Percentiles rank a stretch among this genome's conserved stretches.
phyloP scores from a whole-genome alignment of 2,888 invertebrate species.

The Idaea aversata region DNA sequence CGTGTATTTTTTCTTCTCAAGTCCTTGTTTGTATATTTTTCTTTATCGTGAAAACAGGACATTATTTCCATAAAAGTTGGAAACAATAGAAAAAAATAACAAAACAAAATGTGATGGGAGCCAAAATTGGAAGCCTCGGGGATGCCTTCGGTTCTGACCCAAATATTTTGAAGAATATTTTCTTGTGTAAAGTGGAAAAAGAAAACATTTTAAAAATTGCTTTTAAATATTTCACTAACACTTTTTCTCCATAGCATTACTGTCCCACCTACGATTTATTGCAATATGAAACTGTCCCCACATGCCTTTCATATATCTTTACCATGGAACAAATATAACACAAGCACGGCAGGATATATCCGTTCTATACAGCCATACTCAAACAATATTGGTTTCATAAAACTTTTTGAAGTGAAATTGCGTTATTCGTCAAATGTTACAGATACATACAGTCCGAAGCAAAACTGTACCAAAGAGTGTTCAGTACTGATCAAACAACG shows the following conservation, averaged over 20 bases:
- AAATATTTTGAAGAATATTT: neutral
- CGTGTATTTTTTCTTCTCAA: too few relatives aligned
- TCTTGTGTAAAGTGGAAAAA: slow-evolving; percentile 10
- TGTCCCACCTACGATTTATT: slow-evolving; percentile 72
- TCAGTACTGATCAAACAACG: slow-evolving; percentile 5
- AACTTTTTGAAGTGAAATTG: slow-evolving; percentile 1
- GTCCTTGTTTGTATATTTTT: too few relatives aligned
- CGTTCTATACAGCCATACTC: slow-evolving; percentile 48
- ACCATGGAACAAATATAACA: slow-evolving; percentile 42
- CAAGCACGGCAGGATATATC: slow-evolving; percentile 61
- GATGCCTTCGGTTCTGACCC: too few relatives aligned
- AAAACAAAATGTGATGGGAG: too few relatives aligned
- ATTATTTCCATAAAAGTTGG: too few relatives aligned
- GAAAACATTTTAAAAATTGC: neutral
- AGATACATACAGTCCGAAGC: neutral
- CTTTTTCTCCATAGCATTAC: slow-evolving; percentile 32
- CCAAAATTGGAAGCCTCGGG: too few relatives aligned
- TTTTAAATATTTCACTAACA: slow-evolving; percentile 4
- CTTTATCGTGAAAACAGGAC: too few relatives aligned
- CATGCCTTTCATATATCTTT: slow-evolving; percentile 61
- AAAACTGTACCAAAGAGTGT: neutral
- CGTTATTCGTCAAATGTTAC: slow-evolving; percentile 6
- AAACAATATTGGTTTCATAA: slow-evolving; percentile 37
- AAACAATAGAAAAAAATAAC: too few relatives aligned
- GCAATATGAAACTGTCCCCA: slow-evolving; percentile 73